Evolutionary conservation across 2,113 vertebrate species (phyloP), one percentile per base, ranked within the genome.

Genomic region (Naja naja): DNA sequence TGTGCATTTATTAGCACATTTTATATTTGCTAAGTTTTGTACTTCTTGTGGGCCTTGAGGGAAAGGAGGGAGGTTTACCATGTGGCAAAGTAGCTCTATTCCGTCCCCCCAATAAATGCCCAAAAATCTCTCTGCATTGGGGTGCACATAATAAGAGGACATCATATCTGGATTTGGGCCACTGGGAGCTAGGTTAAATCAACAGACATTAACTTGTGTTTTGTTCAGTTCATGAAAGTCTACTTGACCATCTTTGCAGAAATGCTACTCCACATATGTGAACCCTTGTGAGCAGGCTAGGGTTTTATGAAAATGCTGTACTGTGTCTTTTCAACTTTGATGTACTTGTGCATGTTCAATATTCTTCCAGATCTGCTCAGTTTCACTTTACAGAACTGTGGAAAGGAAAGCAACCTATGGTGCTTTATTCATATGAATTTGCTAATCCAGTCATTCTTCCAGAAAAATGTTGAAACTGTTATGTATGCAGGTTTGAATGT

Each of bases 321-420:
- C 14, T 49, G 39, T 30, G 49, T 52, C 86, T 74, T 81, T 74
- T 92, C 7, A 39, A 39, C 1, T 49, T 89, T 87, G 18, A 52
- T 22, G 58, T 34, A 6, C 45, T 18, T 52, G 16, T 27, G 34
- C 4, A 47, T 85, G 49, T 34, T 8, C 34, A 69, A 1, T 39
- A 8, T 92, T 94, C 4, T 94, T 16, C 45, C 93, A n/a, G 43
- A 92, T 58, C 9, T 53, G 14, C 14, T 20, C 4, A 64, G 16
- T 95, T 94, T 94, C 16, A 43, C 93, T 95, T 94, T 81, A 92
- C 88, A 64, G 27, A 8, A 54, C 27, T 22, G 93, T 93, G 91
- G 74, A 94, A 53, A 89, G 9, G 18, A 49, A 56, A 20, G 10
- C n/a, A 56, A 91, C 91, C 5, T 52, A 60, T 45, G 23, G 90